Evolutionary conservation across 1,140 invertebrate species (phyloP), one percentile per base, ranked within the genome.

Genomic region (Cyclina sinensis): DNA sequence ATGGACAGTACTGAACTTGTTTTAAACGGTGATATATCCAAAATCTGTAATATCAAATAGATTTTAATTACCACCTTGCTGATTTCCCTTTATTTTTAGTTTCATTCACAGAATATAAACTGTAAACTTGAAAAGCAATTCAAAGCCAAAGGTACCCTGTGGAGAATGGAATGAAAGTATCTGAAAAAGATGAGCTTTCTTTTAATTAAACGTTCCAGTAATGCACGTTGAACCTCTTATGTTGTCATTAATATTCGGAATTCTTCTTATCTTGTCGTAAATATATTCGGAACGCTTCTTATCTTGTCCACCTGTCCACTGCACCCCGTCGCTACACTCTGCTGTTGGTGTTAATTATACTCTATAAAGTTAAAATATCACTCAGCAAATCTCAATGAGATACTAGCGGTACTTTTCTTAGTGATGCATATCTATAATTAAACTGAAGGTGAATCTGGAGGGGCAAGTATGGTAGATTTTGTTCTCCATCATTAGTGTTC

Each of bases 391-490:
- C 81, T 70, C 21, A 32, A 70, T 83, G 70, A 46, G 65, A 68
- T 70, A 70, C 43, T 68, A 68, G 37, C 65, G 65, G 43, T 68
- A 83, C 81, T 83, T 83, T 83, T 83, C 62, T 51, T 59, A 59
- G 46, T 83, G 81, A 83, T 83, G 35, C 11, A 39, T 83, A 83
- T 83, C 81, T 83, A 68, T 83, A 62, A 83, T 83, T 83, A 83
- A 83, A 83, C 18, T 32, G 27, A 73, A 68, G 37, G 18, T 35
- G 43, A 76, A 76, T 76, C 43, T 48, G 12, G 46, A 2, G 43
- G 39, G 43, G 27, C 39, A 24, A 7, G 39, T 5, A 35, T 18
- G n/a, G 21, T n/a, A 51, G 39, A 76, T 30, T 24, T 51, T 48
- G 11, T 18, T 76, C 3, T 7, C 51, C 73, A 51, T 76, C 51